phyloP scores from a whole-genome alignment of 2,888 invertebrate genomes.

The Heteromyza rotundicornis region DNA sequence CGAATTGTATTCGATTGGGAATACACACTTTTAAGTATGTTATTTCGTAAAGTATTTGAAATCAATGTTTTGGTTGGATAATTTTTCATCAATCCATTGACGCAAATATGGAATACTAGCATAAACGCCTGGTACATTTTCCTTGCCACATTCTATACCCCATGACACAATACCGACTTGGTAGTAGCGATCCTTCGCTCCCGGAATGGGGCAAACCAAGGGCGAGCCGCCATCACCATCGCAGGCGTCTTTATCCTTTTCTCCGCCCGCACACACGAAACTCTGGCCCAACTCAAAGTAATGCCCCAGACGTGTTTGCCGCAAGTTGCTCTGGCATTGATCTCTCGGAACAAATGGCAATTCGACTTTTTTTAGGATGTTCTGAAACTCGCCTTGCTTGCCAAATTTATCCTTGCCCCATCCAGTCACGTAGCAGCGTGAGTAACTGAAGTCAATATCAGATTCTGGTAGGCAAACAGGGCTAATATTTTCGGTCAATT shows the following conservation, averaged over 20 bases:
- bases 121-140: constrained; percentile 76
- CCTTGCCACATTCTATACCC: constrained; percentile 80
- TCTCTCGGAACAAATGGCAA: constrained; percentile 70
- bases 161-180: constrained; percentile 76
- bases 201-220: constrained; percentile 72
- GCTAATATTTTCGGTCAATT: constrained; percentile 70
- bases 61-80: constrained; percentile 37
- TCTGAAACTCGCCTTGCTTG: constrained; percentile 66
- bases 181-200: constrained; percentile 42
- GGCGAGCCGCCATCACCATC: constrained; percentile 82
- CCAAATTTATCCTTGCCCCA: constrained; percentile 59
- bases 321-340: constrained; percentile 64
- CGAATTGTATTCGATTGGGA: no score
- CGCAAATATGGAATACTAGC: constrained; percentile 71
- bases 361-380: constrained; percentile 74
- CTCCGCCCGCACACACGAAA: constrained; percentile 82
- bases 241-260: constrained; percentile 74
- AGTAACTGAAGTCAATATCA: constrained; percentile 52
- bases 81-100: constrained; percentile 73
- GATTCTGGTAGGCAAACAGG: constrained; percentile 71
- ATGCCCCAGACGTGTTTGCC: constrained; percentile 72
- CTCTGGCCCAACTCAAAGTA: constrained; percentile 71
- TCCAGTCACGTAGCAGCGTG: constrained; percentile 55
- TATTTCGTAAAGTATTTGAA: constrained; percentile 42
- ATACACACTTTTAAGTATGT: not conserved